phyloP scores from a whole-genome alignment of 2,113 vertebrate species.

The Lophura nycthemera region DNA sequence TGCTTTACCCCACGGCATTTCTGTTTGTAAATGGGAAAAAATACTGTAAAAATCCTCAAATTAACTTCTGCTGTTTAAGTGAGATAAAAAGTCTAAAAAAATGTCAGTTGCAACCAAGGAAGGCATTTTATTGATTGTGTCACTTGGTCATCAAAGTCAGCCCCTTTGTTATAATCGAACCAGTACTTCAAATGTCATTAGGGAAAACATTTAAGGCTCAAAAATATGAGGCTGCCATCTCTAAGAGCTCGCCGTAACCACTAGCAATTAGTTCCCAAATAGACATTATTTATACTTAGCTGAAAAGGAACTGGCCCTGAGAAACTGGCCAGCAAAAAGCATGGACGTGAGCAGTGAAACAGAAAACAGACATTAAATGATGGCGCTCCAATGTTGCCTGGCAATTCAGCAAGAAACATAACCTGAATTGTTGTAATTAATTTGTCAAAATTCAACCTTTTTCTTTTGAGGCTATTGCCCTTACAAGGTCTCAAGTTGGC shows the following conservation, averaged over 20 bases:
- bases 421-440: background rate
- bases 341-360: background rate
- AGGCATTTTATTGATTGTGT: slow-evolving; percentile 67
- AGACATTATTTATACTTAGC: slow-evolving; percentile 28
- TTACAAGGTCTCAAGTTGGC: background rate
- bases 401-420: background rate
- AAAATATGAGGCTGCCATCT: slow-evolving; percentile 41
- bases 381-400: background rate
- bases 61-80: slow-evolving; percentile 75
- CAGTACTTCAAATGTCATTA: slow-evolving; percentile 29
- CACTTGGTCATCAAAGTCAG: slow-evolving; percentile 62
- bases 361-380: background rate
- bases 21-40: slow-evolving; percentile 74
- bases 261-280: slow-evolving; percentile 44
- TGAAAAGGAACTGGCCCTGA: slow-evolving; percentile 25
- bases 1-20: slow-evolving; percentile 76
- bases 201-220: slow-evolving; percentile 54
- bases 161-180: slow-evolving; percentile 7
- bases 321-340: slow-evolving; percentile 11
- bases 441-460: background rate
- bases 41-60: slow-evolving; percentile 77
- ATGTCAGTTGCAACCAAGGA: slow-evolving; percentile 10
- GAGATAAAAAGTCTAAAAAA: slow-evolving; percentile 57
- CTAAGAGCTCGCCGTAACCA: slow-evolving; percentile 29
- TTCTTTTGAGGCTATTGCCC: background rate